These are phyloP conservation scores for Uria lomvia DNA, from an alignment of 2,113 vertebrate genomes.

Conservation along the genomic window DNA sequence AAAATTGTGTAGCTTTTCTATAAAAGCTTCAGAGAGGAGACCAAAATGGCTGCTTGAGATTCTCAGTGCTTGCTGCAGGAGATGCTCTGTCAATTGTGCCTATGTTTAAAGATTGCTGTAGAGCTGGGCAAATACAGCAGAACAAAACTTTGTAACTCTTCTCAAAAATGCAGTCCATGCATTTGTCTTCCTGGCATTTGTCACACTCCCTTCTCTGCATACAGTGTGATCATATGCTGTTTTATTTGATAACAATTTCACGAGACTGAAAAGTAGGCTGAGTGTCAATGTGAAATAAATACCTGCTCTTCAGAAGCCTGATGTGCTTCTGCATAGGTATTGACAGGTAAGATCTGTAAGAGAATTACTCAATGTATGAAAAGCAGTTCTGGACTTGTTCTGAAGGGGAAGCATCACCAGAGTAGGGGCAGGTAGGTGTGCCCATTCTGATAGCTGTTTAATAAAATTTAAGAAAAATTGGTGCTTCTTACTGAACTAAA, in stretches of 20 bases:
- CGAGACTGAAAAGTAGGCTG: neutral
- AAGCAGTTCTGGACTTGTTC: neutral
- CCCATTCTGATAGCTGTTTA: neutral
- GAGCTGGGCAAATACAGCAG: neutral
- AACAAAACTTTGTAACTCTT: neutral
- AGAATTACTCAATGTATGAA: neutral
- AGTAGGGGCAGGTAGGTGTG: neutral
- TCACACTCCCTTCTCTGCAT: neutral
- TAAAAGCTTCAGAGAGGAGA: neutral
- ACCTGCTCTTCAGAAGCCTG: neutral
- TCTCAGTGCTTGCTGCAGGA: neutral
- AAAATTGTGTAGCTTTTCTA: neutral
- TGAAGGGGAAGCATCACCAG: neutral
- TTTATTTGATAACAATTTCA: neutral
- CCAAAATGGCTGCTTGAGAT: neutral
- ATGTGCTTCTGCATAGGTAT: neutral
- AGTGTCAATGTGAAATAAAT: neutral
- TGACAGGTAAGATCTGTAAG: neutral
- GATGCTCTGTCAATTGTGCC: neutral
- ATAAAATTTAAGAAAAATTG: neutral
- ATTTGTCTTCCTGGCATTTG: neutral
- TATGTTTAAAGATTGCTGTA: neutral
- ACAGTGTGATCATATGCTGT: neutral
- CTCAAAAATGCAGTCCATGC: neutral
- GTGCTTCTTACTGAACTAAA: neutral